Evolutionary conservation across 2,797 vertebrate species (phyloP).

Genomic region (Mus minutoides): DNA sequence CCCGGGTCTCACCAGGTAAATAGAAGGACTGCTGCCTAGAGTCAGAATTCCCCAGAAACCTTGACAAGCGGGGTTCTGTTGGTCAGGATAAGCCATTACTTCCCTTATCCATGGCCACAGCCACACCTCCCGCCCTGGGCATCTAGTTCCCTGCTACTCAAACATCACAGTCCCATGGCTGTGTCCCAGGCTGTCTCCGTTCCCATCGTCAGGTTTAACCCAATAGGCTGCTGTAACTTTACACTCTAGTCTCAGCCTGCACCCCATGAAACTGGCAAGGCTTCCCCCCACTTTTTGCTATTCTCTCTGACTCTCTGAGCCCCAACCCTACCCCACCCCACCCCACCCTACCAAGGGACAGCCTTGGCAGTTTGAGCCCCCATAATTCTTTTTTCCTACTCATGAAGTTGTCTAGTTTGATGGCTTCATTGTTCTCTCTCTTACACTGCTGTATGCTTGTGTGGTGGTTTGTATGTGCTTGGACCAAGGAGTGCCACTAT

Average conservation of each 20-base stretch:
- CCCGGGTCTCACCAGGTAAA: neutral
- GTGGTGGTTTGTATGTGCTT: neutral
- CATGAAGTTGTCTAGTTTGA: neutral
- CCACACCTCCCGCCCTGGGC: neutral
- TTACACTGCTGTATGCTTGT: neutral
- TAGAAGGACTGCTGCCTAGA: neutral
- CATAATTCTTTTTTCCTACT: neutral
- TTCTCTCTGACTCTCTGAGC: neutral
- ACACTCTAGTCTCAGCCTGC: neutral
- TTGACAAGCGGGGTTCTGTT: neutral
- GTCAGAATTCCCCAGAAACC: neutral
- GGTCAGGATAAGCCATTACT: neutral
- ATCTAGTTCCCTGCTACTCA: neutral
- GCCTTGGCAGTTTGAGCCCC: neutral
- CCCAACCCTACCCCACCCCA: neutral
- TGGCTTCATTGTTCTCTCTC: neutral
- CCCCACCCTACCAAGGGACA: neutral
- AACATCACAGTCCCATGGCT: neutral
- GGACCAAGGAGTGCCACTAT: neutral
- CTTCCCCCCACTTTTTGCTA: neutral
- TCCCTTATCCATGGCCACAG: neutral
- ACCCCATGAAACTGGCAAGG: neutral
- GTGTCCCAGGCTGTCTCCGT: too few species aligned
- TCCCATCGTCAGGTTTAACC: neutral
- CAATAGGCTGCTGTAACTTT: neutral